Evolutionary conservation across 2,797 vertebrate species (phyloP).

Genomic region (Acrossocheilus fasciatus): DNA sequence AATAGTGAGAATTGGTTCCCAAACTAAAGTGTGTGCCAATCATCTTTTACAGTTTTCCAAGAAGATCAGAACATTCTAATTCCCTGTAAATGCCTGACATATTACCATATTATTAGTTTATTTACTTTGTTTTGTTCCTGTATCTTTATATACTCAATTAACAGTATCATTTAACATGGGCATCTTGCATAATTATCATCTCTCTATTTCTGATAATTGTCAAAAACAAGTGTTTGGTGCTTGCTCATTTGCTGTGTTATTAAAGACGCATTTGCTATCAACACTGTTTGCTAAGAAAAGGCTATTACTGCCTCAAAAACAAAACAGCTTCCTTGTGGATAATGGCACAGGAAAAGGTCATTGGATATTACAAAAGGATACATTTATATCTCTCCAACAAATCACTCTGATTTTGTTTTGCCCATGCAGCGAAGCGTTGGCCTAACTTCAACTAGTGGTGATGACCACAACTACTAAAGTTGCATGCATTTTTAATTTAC

Average conservation of each 20-base stretch:
- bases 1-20: not conserved
- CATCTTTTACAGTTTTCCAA: not conserved
- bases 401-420: constrained; percentile 22
- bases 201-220: constrained; percentile 3
- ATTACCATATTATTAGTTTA: not conserved
- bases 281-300: constrained; percentile 8
- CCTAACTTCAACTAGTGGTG: not conserved
- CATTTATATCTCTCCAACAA: constrained; percentile 42
- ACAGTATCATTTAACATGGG: not conserved
- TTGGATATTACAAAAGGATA: constrained; percentile 35
- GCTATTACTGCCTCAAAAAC: constrained; percentile 22
- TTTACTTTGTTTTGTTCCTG: not conserved
- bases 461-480: not conserved
- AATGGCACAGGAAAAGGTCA: constrained; percentile 49
- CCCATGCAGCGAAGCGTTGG: constrained; percentile 6
- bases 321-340: constrained; percentile 41
- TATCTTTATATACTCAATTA: not conserved
- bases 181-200: constrained; percentile 7
- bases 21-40: not conserved
- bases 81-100: not conserved
- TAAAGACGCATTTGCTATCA: constrained; percentile 2
- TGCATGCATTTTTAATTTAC: not conserved
- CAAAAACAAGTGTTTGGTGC: not conserved
- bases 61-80: not conserved
- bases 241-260: constrained; percentile 25